phyloP scores from a whole-genome alignment of 2,113 vertebrate species.

The Neolamprologus longior region DNA sequence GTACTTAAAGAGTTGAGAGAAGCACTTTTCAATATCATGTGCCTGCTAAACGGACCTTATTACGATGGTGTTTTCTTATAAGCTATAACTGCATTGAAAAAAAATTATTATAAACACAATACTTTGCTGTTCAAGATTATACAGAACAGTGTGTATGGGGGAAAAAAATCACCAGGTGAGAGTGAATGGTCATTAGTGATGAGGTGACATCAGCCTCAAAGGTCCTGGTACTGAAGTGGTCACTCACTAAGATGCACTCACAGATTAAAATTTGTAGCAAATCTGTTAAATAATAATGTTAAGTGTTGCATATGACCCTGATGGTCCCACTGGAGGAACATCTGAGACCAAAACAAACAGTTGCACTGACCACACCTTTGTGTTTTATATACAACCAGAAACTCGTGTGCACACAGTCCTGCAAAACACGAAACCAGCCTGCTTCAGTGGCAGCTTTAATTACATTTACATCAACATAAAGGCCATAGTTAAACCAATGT shows the following conservation, averaged over 20 bases:
- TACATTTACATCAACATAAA: not conserved
- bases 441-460: not conserved
- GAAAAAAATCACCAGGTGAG: not conserved
- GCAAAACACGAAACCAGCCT: not conserved
- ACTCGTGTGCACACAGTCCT: not conserved
- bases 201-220: constrained; percentile 8
- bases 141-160: not conserved
- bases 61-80: not conserved
- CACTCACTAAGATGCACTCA: constrained; percentile 28
- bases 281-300: constrained; percentile 24
- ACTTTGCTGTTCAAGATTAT: not conserved
- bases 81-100: not conserved
- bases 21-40: not conserved
- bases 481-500: not conserved
- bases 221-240: constrained; percentile 35
- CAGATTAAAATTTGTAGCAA: constrained; percentile 42
- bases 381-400: not conserved
- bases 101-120: not conserved
- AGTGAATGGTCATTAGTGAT: constrained; percentile 28
- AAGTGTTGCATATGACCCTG: not conserved
- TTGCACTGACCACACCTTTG: not conserved
- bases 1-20: not conserved
- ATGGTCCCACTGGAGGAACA: not conserved
- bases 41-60: not conserved
- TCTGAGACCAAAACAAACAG: not conserved